Percentiles rank a stretch among this genome's conserved stretches.
Evolutionary conservation across 1,140 invertebrate species (phyloP).

Genomic region (Eumaeus atala): DNA sequence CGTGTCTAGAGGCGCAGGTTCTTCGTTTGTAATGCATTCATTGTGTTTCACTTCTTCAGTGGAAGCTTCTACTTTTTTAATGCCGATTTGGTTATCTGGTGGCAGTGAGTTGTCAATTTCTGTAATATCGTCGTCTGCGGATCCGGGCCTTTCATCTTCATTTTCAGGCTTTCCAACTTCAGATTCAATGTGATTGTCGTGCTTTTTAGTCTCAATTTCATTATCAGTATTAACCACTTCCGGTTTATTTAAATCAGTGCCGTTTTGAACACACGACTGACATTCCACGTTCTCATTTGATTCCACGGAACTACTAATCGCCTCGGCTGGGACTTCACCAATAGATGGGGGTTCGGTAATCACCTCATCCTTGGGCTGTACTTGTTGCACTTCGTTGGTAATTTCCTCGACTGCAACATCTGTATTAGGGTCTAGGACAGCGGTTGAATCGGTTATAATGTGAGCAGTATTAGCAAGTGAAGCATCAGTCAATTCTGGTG

Average conservation of each 20-base stretch:
- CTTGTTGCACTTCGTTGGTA: conserved; percentile 3
- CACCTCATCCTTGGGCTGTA: conserved; percentile 4
- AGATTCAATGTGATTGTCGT: too few species aligned
- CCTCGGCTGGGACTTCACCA: neutral
- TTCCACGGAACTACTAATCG: neutral
- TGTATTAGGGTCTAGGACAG: conserved; percentile 30
- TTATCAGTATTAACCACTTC: too few species aligned
- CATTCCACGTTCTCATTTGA: too few species aligned
- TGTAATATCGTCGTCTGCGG: neutral
- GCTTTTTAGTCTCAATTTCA: too few species aligned
- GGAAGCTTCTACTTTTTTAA: neutral
- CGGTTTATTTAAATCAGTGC: too few species aligned
- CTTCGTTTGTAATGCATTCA: neutral
- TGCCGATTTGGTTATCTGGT: neutral
- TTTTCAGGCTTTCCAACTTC: too few species aligned
- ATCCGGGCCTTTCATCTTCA: too few species aligned
- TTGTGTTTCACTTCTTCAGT: neutral
- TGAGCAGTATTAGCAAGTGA: conserved; percentile 56
- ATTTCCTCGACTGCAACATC: conserved; percentile 23
- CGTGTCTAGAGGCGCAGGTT: neutral
- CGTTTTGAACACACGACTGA: too few species aligned
- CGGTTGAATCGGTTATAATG: conserved; percentile 35
- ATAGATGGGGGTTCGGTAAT: neutral
- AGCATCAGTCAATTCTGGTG: conserved; percentile 67
- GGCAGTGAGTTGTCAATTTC: neutral